Evolutionary conservation across 2,113 vertebrate genomes (phyloP).

Genomic region (Gasterosteus nipponicus): DNA sequence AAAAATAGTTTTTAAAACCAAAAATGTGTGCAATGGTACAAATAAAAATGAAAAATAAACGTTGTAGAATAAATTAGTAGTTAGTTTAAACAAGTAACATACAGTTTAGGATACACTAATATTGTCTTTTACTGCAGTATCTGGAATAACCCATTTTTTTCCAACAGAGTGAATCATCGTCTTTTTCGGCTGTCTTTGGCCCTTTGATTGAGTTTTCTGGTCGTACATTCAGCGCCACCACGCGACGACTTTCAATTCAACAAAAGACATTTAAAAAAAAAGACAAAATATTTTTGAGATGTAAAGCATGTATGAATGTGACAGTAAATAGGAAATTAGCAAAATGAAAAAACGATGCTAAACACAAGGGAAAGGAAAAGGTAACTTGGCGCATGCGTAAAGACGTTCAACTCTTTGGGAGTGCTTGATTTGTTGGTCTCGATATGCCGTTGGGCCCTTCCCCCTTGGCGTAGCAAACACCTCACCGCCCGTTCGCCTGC

Average conservation of each 20-base stretch:
- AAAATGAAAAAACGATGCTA: background rate
- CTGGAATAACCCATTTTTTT: background rate
- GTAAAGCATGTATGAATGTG: too few species aligned
- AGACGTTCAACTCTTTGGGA: background rate
- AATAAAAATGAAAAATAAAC: background rate
- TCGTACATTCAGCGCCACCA: slow-evolving; percentile 52
- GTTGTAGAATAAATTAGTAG: background rate
- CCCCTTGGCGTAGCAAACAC: accelerated
- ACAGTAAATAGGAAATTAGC: background rate
- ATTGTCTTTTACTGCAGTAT: background rate
- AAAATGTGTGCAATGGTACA: too few species aligned
- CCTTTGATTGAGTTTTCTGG: slow-evolving; percentile 1
- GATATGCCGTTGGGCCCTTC: background rate
- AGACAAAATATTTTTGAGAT: background rate
- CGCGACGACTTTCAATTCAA: slow-evolving; percentile 18
- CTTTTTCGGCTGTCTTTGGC: slow-evolving; percentile 26
- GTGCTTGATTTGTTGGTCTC: slow-evolving; percentile 35
- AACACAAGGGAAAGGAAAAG: background rate
- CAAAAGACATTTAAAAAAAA: background rate
- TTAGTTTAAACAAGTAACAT: background rate
- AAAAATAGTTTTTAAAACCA: background rate
- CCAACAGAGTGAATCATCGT: slow-evolving; percentile 10
- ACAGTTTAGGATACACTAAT: background rate
- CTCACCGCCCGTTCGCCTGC: background rate
- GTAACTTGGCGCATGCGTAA: slow-evolving; percentile 12